Base-by-base conservation (phyloP, 2,797 vertebrate species). In the Sebastes flavidus region DNA sequence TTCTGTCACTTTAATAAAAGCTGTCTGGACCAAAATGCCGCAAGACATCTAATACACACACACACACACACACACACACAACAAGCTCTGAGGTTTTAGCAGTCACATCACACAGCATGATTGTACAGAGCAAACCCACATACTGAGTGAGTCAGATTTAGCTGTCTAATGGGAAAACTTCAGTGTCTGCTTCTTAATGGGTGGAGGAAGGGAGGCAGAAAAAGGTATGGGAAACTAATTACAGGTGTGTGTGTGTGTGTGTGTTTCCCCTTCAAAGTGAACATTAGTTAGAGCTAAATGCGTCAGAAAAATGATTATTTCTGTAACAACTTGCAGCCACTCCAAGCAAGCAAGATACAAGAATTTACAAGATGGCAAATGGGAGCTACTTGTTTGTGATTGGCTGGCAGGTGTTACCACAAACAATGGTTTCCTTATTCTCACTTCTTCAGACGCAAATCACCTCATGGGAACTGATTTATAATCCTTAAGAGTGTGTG, bases 61-160 rank as follows among this genome's bases (percentile, higher is more conserved):
- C 62, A 74, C 74, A 65, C 63, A 74, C 65, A 71, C 74, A 42
- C 62, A 74, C 74, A 55, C 63, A 74, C 65, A 71, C 74, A 66
- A 67, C 32, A 75, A 66, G 49, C 58, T 70, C 61, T 82, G 66
- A 80, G 85, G 83, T 87, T 88, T 90, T 83, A 81, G 58, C 80
- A 87, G 75, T 92, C 90, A 36, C 62, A 82, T 90, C 87, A 89
- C 89, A 90, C 78, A 80, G 78, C 62, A 59, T 76, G 54, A 75
- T 70, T 74, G 70, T 74, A 56, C 66, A 56, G 58, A 80, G 72
- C 55, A 86, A 85, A 85, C 77, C 70, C 82, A 87, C 84, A 72
- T 62, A 87, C 68, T 49, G 77, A 54, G 58, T 89, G 86, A 93
- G 86, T 90, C 89, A 90, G 62, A 86, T 84, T 87, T 77, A 86